These are phyloP conservation scores for Athalia cordata DNA, from an alignment of 2,888 invertebrate genomes.

Conservation along the genomic window DNA sequence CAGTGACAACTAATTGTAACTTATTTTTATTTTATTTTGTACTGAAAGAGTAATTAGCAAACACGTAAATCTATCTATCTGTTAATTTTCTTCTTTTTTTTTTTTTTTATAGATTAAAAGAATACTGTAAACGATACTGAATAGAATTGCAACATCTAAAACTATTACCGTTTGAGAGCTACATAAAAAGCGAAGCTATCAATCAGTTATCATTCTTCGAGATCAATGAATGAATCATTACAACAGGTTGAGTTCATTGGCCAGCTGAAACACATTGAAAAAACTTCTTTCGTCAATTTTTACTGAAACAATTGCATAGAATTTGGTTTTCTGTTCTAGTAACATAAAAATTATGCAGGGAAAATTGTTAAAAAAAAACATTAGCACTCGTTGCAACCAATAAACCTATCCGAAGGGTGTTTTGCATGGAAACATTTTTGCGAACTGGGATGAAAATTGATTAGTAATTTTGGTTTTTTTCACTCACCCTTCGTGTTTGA, in stretches of 20 bases:
- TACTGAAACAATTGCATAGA: constrained; percentile 36
- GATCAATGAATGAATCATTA: constrained; percentile 53
- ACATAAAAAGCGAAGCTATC: constrained; percentile 43
- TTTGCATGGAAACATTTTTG: background rate
- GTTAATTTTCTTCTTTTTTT: background rate
- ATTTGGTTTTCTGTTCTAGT: background rate
- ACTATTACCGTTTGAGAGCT: constrained; percentile 41
- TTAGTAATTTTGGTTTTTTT: background rate
- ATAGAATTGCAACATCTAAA: constrained; percentile 38
- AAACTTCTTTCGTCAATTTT: constrained; percentile 29
- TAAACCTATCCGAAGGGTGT: no score
- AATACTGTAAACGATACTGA: constrained; percentile 37
- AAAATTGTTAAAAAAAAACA: background rate
- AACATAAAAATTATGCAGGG: background rate
- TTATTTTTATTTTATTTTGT: constrained; percentile 40
- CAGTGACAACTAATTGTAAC: constrained; percentile 29
- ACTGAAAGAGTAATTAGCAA: constrained; percentile 41
- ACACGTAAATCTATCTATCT: constrained; percentile 37
- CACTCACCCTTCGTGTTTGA: constrained; percentile 56
- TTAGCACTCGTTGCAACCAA: no score
- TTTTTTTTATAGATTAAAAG: background rate
- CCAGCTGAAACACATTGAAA: constrained; percentile 55
- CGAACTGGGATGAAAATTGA: background rate
- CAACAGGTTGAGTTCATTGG: constrained; percentile 57
- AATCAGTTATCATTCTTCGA: constrained; percentile 41